Base-by-base conservation (phyloP, 2,888 invertebrate species). In the Coelinius sp. region DNA sequence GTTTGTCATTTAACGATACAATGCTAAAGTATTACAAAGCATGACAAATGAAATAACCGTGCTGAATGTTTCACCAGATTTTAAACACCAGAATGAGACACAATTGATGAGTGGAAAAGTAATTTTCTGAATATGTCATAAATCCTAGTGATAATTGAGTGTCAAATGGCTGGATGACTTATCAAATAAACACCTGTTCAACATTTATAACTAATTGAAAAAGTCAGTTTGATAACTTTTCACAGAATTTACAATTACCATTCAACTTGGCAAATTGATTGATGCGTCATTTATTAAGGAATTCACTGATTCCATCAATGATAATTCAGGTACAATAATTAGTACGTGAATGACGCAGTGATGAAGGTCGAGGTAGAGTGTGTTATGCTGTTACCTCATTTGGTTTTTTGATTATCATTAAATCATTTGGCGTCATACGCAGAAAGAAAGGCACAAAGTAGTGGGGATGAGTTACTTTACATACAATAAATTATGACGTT, bases 381-480 rank as follows among this genome's bases (percentile, higher is more conserved):
- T 52, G 25, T 25, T 53, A 53, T 25, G 27, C n/a, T 49, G 27
- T 25, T 53, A 53, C 25, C 53, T 53, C 25, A 53, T 53, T 53
- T 5, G 53, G 27, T 24, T 27, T 53, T 27, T 53, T 24, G 53
- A 53, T 12, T 10, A 12, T 14, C 12, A 14, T 38, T n/a, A n/a
- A n/a, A n/a, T n/a, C 17, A 24, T 53, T 27, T 53, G 53, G 53
- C 27, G 27, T 53, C 53, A 53, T 8, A 22, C 35, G 24, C 41
- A n/a, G 14, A 41, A 53, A 53, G 53, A 53, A 27, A 53, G 17
- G 25, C 25, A 22, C 12, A 22, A 10, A 22, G 3, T 3, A 49
- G 52, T 53, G 53, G 53, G 53, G 4, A 53, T 27, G 53, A 27
- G 27, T 53, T 24, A 53, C 24, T 52, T 52, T 52, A 52, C 53